These are phyloP conservation scores for Turnix velox DNA, from an alignment of 2,113 vertebrate genomes.

Conservation along the genomic window DNA sequence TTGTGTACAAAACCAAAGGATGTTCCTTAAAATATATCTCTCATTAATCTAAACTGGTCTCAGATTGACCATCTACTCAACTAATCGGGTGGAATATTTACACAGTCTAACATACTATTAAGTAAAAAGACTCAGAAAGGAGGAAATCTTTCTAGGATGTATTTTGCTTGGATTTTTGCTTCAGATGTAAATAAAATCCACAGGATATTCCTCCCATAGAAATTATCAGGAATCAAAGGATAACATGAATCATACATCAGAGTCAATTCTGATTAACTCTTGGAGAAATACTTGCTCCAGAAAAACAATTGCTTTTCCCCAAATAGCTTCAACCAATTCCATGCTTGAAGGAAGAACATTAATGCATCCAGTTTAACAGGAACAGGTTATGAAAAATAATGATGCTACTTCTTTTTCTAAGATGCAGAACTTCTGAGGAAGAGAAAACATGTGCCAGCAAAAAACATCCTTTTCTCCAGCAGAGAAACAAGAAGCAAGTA, in stretches of 20 bases:
- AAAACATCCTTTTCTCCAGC: background rate
- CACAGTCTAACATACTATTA: background rate
- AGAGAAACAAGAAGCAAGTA: background rate
- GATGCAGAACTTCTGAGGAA: background rate
- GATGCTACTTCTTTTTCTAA: background rate
- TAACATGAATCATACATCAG: background rate
- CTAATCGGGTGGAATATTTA: background rate
- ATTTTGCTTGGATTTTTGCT: background rate
- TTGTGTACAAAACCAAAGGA: background rate
- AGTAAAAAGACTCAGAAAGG: background rate
- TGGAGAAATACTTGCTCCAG: background rate
- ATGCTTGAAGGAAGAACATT: background rate
- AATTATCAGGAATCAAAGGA: background rate
- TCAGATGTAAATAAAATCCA: background rate
- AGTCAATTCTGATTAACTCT: background rate
- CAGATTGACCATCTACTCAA: background rate
- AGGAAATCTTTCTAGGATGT: background rate
- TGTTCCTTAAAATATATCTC: background rate
- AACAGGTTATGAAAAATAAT: background rate
- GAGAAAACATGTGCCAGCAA: rapidly evolving
- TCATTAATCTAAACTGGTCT: background rate
- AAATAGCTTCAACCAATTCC: background rate
- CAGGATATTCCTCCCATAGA: background rate
- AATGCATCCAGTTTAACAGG: background rate
- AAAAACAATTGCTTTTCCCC: background rate